Conservation (phyloP, 2,888 invertebrate species). For the Nemurella pictetii region DNA sequence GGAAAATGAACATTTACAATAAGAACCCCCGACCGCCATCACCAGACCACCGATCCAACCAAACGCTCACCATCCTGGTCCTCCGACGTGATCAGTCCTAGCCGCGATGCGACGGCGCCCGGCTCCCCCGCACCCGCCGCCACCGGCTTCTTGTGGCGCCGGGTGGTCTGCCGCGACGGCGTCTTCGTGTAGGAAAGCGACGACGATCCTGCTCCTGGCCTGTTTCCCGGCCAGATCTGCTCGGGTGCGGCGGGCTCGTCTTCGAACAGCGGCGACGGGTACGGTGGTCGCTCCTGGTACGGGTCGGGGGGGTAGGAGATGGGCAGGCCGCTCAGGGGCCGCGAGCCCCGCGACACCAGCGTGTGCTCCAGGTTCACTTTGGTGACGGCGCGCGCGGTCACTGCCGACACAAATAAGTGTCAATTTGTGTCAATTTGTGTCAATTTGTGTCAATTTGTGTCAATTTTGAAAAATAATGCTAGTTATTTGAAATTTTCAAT, state of each 20-base stretch:
- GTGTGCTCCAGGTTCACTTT: constrained; percentile 4
- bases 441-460: neutral
- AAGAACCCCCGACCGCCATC: no score
- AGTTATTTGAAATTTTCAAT: no score
- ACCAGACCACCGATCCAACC: no score
- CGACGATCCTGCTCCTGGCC: no score
- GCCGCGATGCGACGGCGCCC: neutral
- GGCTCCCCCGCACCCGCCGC: no score
- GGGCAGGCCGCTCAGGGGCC: neutral
- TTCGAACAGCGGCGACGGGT: neutral
- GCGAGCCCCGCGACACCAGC: neutral
- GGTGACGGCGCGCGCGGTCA: neutral
- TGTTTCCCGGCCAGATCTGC: neutral
- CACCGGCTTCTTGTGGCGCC: neutral
- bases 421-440: neutral
- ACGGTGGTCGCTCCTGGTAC: neutral
- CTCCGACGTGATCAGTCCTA: neutral
- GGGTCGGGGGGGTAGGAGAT: neutral
- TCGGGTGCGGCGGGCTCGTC: neutral
- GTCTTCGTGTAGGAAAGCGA: neutral
- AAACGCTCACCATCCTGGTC: neutral
- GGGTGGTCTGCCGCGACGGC: neutral
- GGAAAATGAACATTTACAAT: no score
- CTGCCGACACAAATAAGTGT: neutral
- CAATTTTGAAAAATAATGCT: no score